phyloP scores from a whole-genome alignment of 2,888 invertebrate genomes.

The Cerastoderma edule region DNA sequence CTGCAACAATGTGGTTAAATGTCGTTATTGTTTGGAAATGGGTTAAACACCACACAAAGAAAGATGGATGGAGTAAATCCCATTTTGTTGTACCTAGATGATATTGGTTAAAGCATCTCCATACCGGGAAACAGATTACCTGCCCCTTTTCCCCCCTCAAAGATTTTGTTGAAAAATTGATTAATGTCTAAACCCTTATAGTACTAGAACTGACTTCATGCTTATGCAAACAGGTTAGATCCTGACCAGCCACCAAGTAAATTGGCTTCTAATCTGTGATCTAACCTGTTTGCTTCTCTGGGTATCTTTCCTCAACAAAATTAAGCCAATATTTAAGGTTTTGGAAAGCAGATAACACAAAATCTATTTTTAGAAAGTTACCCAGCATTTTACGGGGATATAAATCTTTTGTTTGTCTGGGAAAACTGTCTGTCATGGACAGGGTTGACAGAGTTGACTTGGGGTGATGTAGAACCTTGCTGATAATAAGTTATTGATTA shows the following conservation, averaged over 20 bases:
- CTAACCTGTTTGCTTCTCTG: no score
- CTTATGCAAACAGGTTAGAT: no score
- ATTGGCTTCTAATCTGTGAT: no score
- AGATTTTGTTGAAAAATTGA: neutral
- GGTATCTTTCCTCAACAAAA: no score
- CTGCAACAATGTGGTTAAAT: neutral
- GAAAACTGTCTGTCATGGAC: neutral
- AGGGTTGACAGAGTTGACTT: neutral
- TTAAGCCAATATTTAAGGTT: no score
- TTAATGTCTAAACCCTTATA: no score
- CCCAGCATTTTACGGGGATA: neutral
- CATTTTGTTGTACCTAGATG: neutral
- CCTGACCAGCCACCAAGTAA: no score
- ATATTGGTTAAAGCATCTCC: neutral
- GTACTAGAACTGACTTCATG: no score
- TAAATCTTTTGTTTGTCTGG: neutral
- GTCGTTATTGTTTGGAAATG: neutral
- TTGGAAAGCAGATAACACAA: no score
- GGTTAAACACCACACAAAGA: neutral
- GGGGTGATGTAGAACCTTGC: neutral
- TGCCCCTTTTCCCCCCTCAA: neutral
- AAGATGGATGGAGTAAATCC: neutral
- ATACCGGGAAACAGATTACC: neutral
- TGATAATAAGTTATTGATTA: neutral
- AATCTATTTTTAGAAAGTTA: no score